Conservation (phyloP, 1,140 invertebrate genomes). For the Cherax quadricarinatus region DNA sequence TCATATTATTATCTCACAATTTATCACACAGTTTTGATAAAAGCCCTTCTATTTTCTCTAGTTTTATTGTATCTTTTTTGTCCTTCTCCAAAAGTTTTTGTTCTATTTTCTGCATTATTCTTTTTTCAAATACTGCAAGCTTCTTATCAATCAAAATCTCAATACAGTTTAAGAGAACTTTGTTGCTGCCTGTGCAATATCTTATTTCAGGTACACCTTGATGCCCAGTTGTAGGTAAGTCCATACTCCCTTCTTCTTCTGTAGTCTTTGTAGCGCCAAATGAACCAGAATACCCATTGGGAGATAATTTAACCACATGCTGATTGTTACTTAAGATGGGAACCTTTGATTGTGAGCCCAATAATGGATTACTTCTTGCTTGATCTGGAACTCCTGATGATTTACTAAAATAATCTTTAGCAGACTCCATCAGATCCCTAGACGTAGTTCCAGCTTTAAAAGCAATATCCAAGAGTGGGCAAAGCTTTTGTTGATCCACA, state of each 20-base stretch:
- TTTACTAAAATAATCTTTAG: background rate
- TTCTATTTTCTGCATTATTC: constrained; percentile 34
- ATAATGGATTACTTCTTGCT: background rate
- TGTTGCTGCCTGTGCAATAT: background rate
- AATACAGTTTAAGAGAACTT: constrained; percentile 7
- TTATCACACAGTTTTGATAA: constrained; percentile 36
- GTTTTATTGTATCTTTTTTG: background rate
- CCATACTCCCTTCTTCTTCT: background rate
- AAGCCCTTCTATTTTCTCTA: constrained; percentile 38
- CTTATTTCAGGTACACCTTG: background rate
- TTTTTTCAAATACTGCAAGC: constrained; percentile 38
- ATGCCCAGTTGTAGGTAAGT: background rate
- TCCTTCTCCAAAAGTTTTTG: constrained; percentile 32
- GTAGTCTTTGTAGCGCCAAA: background rate
- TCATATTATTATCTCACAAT: background rate
- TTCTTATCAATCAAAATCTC: constrained; percentile 46
- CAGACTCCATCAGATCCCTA: background rate
- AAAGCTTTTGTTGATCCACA: background rate
- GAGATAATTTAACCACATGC: background rate
- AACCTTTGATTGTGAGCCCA: background rate
- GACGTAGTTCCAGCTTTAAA: background rate
- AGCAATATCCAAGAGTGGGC: background rate
- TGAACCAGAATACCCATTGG: background rate
- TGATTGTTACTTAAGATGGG: background rate
- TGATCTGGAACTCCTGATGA: background rate